Base-by-base conservation (phyloP, 2,797 vertebrate species). In the Acanthopagrus latus region DNA sequence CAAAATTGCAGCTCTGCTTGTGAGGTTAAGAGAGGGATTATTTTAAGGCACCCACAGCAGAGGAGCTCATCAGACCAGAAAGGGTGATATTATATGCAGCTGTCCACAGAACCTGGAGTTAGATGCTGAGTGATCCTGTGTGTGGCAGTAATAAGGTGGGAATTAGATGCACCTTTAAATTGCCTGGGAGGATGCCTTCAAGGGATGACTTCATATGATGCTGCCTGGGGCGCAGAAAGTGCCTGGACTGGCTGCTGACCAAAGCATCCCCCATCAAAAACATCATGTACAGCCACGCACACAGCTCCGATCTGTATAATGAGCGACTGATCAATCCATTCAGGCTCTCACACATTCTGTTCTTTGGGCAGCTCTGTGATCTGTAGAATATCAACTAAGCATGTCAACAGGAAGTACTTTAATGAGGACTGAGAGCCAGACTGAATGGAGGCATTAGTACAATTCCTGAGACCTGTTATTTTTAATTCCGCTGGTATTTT, bases 361-460 rank as follows among this genome's bases (percentile, higher is more conserved):
- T 59, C 29, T 0, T 27, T 50, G 76, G 68, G 60, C 64, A 41
- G 77, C 74, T 72, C 78, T 38, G 64, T 47, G 56, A 75, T 71
- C 66, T 73, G 78, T 41, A 50, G 79, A 86, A 86, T 82, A 81
- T 83, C 64, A 87, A 83, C 67, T 25, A 74, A 64, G 50, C 54
- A 50, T 79, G 80, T 87, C 86, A 84, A 85, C 79, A 79, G 65
- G 74, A 86, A 79, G 72, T n/a, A 60, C 69, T 80, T 85, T 86
- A 90, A 89, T 86, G 79, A 90, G 68, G 77, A 76, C 64, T 5
- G n/a, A 59, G 63, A 72, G 29, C 46, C 21, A 2, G 67, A 52
- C 64, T 16, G 55, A 83, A 56, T 56, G 25, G 67, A 74, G 64
- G 66, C 64, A 38, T 75, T 71, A 41, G 38, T 60, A 23, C 59